Base-by-base conservation (phyloP, 1,140 invertebrate genomes). In the Pseudomyrmex sp. region DNA sequence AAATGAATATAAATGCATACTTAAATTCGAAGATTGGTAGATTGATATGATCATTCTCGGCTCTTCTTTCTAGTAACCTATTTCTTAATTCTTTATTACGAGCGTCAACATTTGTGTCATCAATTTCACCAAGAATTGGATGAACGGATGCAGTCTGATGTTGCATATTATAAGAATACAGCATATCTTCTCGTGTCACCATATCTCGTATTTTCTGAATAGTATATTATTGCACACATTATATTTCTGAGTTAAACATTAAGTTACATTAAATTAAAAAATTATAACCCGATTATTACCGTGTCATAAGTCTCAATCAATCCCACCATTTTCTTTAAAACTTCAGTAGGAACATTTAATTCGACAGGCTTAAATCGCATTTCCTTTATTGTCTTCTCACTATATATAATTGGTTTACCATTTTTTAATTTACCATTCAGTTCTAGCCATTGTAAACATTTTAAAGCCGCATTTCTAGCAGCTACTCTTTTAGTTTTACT, bases 391-490 rank as follows among this genome's bases (percentile, higher is more conserved):
- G 89, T 83, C n/a, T 68, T 2, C 4, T 23, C 0, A 12, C 66
- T 44, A 65, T 91, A 93, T 5, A 91, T 44, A 5, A 89, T 4
- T 5, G 87, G 91, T 63, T 63, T 89, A 13, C 52, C 70, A 52
- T 87, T 77, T 7, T 70, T 85, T 10, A 92, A 61, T 77, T 85
- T 91, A 10, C 44, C 50, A 46, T 79, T 74, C 13, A 70, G 48
- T 73, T 92, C 65, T 18, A 94, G 70, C 90, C 91, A 93, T 1
- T 90, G 70, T 46, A 94, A 87, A 72, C 90, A 91, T 66, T 91
- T 89, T 5, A 89, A 74, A 44, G 92, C 72, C 69, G 86, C 90
- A 58, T 44, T 20, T 20, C 50, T 54, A 15, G 20, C 13, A 59
- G 91, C 88, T 61, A 9, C 8, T 35, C 5, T 20, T 88, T 94